Percentiles rank a stretch among this genome's conserved stretches.
phyloP scores from a whole-genome alignment of 2,888 invertebrate species.

The Machimus atricapillus region DNA sequence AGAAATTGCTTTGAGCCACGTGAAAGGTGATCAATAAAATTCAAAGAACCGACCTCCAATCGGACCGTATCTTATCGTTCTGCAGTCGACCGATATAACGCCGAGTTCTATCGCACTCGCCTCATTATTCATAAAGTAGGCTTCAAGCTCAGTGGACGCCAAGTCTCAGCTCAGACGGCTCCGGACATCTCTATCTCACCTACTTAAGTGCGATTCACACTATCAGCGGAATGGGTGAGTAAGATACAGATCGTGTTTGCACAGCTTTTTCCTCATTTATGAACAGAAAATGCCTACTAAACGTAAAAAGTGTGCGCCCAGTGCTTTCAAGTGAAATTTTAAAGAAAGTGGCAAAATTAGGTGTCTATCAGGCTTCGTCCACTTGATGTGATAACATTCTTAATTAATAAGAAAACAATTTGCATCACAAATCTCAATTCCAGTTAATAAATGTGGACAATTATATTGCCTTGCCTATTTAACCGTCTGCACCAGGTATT shows the following conservation, averaged over 20 bases:
- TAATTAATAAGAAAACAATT: background rate
- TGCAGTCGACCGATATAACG: background rate
- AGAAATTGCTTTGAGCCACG: background rate
- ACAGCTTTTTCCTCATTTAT: background rate
- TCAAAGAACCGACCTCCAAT: background rate
- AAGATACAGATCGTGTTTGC: background rate
- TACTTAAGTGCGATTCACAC: background rate
- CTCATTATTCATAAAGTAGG: background rate
- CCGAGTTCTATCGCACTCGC: background rate
- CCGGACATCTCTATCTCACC: background rate
- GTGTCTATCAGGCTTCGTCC: background rate
- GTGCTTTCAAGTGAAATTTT: background rate
- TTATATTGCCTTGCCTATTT: too few relatives aligned
- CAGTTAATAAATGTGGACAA: too few relatives aligned
- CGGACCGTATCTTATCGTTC: background rate
- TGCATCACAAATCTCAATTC: background rate
- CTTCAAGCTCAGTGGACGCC: background rate
- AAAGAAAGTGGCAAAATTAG: background rate
- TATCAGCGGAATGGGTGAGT: background rate
- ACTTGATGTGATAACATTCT: background rate
- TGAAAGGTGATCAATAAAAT: background rate
- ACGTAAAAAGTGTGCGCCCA: background rate
- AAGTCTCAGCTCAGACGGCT: background rate
- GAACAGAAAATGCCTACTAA: background rate
- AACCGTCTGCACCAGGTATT: background rate